phyloP scores from a whole-genome alignment of 2,888 invertebrate genomes.

The Therioaphis trifolii region DNA sequence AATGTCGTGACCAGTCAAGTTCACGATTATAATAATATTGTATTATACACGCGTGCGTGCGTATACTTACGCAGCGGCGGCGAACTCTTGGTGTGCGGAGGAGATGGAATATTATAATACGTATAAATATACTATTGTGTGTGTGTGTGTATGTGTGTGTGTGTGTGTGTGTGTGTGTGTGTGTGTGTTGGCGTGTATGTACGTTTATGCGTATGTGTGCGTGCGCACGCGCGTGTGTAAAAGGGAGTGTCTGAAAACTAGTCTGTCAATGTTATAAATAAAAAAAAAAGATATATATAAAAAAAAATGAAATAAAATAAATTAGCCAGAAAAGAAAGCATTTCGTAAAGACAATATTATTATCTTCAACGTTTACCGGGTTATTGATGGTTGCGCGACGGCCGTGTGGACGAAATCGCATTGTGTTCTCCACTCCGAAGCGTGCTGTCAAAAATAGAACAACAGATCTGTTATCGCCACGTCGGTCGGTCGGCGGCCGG shows the following conservation, averaged over 20 bases:
- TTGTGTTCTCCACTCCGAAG: conserved; percentile 7
- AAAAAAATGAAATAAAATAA: not conserved
- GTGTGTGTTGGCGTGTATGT: too few species aligned
- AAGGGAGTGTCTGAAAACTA: conserved; percentile 15
- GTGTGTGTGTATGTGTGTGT: too few species aligned
- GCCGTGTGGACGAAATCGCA: not conserved
- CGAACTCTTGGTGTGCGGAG: not conserved
- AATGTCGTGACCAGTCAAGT: conserved; percentile 49
- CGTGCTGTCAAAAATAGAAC: conserved; percentile 35
- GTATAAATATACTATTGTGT: not conserved
- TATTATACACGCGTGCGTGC: not conserved
- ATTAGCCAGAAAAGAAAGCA: conserved; percentile 14
- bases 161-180: too few species aligned
- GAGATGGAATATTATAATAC: not conserved
- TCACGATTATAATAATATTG: conserved; percentile 44
- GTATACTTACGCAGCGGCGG: not conserved
- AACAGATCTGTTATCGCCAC: conserved; percentile 23
- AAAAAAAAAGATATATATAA: not conserved
- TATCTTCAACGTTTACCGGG: not conserved
- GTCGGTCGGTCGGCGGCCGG: not conserved
- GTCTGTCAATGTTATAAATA: conserved; percentile 27
- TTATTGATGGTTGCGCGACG: conserved; percentile 20
- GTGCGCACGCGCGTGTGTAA: too few species aligned
- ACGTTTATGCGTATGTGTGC: too few species aligned
- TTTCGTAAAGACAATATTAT: not conserved